phyloP scores from a whole-genome alignment of 2,113 vertebrate species.

The Nothobranchius kuhntae region DNA sequence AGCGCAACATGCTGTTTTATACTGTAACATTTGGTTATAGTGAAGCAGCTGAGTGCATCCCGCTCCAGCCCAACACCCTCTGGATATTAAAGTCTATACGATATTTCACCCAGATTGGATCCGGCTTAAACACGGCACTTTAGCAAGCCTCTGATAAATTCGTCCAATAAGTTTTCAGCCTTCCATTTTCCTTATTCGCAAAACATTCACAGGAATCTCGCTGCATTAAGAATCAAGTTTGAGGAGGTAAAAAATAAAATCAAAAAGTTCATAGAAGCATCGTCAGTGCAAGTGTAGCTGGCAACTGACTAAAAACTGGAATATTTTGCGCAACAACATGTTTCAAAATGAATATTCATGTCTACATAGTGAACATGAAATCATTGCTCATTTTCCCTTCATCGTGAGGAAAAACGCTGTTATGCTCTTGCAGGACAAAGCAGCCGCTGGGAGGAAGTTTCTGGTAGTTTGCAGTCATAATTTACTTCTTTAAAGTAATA shows the following conservation, averaged over 20 bases:
- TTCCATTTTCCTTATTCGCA: slow-evolving; percentile 53
- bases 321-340: too few species aligned
- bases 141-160: slow-evolving; percentile 71
- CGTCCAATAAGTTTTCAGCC: slow-evolving; percentile 54
- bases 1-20: slow-evolving; percentile 80
- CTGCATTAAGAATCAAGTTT: slow-evolving; percentile 48
- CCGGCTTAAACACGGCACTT: slow-evolving; percentile 75
- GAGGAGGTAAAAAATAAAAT: not conserved
- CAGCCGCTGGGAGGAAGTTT: slow-evolving; percentile 45
- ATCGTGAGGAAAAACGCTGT: not conserved
- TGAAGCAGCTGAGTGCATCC: slow-evolving; percentile 77
- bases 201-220: slow-evolving; percentile 45
- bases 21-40: slow-evolving; percentile 83
- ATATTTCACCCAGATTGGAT: slow-evolving; percentile 75
- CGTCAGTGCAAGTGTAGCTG: too few species aligned
- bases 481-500: slow-evolving; percentile 86
- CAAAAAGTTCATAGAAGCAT: too few species aligned
- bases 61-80: slow-evolving; percentile 74
- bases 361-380: too few species aligned
- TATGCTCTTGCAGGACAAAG: slow-evolving; percentile 3
- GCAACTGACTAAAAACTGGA: too few species aligned
- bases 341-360: too few species aligned
- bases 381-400: not conserved
- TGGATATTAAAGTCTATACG: slow-evolving; percentile 80
- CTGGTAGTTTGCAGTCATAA: slow-evolving; percentile 80